Percentiles rank a stretch among this genome's conserved stretches.
These are phyloP conservation scores for Necrosyrtes monachus DNA, from an alignment of 2,797 vertebrate genomes.

Conservation along the genomic window DNA sequence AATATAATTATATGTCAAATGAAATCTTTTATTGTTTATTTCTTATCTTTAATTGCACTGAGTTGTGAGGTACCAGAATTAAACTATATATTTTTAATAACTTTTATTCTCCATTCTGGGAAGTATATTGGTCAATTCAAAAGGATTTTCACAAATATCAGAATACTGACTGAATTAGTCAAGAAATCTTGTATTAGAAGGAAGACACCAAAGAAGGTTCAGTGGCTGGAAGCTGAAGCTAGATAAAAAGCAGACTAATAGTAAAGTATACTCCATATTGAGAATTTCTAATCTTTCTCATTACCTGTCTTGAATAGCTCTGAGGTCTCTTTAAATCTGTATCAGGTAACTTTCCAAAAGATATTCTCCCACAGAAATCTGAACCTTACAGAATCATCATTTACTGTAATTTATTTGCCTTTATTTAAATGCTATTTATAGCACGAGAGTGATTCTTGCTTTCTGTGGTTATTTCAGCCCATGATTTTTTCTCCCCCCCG, in stretches of 20 bases:
- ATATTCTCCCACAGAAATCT: not conserved
- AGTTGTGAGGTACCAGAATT: not conserved
- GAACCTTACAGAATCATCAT: not conserved
- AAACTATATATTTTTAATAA: not conserved
- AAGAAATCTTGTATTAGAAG: not conserved
- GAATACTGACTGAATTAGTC: accelerated
- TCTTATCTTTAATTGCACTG: not conserved
- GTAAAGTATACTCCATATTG: not conserved
- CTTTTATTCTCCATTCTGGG: not conserved
- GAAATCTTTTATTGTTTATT: not conserved
- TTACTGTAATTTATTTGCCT: not conserved
- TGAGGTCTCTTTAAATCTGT: not conserved
- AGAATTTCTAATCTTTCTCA: not conserved
- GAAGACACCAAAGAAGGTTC: not conserved
- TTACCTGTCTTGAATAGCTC: not conserved
- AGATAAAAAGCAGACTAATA: not conserved
- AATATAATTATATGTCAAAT: not conserved
- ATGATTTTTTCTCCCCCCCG: not conserved
- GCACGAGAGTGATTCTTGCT: not conserved
- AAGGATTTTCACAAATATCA: not conserved
- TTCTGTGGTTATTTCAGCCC: not conserved
- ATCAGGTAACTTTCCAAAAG: not conserved
- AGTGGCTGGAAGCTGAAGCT: not conserved
- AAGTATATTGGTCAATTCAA: not conserved
- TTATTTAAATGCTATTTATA: not conserved